Conservation (phyloP, 2,888 invertebrate species). For the Tuberolachnus salignus region DNA sequence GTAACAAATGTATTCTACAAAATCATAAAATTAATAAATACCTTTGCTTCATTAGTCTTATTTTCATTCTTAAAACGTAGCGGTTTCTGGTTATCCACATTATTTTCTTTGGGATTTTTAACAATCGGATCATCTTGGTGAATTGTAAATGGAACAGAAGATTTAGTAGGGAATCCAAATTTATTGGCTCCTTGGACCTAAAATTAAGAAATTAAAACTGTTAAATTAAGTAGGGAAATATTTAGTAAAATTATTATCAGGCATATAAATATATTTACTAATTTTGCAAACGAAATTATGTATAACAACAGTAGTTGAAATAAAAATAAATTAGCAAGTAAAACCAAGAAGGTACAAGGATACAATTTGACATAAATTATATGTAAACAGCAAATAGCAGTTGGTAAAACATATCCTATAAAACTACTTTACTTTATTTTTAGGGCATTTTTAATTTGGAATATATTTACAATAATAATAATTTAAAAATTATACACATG, state of each 20-base stretch:
- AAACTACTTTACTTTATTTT: no score
- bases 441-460: no score
- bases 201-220: slow-evolving; percentile 21
- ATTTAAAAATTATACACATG: no score
- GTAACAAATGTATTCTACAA: neutral
- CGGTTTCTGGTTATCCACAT: slow-evolving; percentile 13
- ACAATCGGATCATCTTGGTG: slow-evolving; percentile 34
- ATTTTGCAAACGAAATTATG: no score
- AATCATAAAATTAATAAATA: slow-evolving; percentile 1
- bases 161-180: slow-evolving; percentile 37
- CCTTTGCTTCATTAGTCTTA: slow-evolving; percentile 19
- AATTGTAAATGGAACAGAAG: slow-evolving; percentile 47
- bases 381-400: no score
- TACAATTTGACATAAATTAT: no score
- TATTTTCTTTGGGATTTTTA: slow-evolving; percentile 1
- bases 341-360: no score
- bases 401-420: no score
- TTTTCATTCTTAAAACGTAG: neutral
- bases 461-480: no score
- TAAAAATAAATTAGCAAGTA: no score
- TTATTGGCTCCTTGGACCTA: slow-evolving; percentile 41
- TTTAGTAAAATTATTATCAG: neutral
- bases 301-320: no score
- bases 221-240: neutral
- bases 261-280: neutral